Evolutionary conservation across 2,797 vertebrate species (phyloP).

Genomic region (Eulemur rubriventer): DNA sequence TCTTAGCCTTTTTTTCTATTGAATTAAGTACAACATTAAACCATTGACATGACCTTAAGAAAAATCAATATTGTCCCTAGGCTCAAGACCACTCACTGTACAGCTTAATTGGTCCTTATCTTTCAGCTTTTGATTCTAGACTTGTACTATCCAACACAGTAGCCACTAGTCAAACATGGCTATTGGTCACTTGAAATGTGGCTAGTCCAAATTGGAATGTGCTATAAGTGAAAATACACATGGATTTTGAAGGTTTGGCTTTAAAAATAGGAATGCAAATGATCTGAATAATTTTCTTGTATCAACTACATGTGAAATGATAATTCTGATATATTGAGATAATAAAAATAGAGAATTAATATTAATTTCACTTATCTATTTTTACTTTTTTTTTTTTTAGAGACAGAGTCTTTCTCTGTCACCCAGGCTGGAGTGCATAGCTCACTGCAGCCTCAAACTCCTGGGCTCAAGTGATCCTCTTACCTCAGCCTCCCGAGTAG

Average conservation of each 20-base stretch:
- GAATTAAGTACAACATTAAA: slow-evolving; percentile 70
- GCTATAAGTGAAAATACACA: not conserved
- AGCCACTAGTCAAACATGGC: not conserved
- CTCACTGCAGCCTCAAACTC: not conserved
- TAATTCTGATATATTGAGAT: not conserved
- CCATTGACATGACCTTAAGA: slow-evolving; percentile 62
- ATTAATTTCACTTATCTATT: not conserved
- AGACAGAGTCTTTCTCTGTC: not conserved
- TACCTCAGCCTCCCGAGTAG: not conserved
- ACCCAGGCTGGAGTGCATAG: not conserved
- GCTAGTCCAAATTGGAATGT: not conserved
- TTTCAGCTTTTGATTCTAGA: slow-evolving; percentile 29
- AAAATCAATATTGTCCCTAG: slow-evolving; percentile 71
- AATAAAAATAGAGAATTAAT: not conserved
- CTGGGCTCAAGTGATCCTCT: not conserved
- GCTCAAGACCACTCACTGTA: slow-evolving; percentile 61
- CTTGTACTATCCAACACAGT: not conserved
- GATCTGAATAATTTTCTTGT: slow-evolving; percentile 23
- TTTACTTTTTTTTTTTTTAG: not conserved
- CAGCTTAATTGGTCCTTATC: slow-evolving; percentile 58
- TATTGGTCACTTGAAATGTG: not conserved
- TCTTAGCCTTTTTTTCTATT: slow-evolving; percentile 49
- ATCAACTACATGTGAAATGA: slow-evolving; percentile 12
- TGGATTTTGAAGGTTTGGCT: slow-evolving; percentile 16
- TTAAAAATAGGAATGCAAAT: not conserved